Percentiles rank a stretch among this genome's conserved stretches.
These are phyloP conservation scores for Apogon talboti DNA, from an alignment of 2,797 vertebrate genomes.

Conservation along the genomic window DNA sequence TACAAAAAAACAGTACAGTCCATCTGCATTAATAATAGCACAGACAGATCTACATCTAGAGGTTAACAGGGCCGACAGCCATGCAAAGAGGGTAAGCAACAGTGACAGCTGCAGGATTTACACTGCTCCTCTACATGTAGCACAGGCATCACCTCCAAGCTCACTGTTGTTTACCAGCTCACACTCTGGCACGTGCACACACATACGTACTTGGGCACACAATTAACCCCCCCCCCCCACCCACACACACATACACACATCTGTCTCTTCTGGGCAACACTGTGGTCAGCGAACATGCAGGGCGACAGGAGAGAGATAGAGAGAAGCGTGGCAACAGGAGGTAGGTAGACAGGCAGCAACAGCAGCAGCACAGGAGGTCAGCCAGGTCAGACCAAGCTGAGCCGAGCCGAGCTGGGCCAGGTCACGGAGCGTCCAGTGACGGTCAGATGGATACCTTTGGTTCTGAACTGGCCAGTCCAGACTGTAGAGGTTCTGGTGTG, in stretches of 20 bases:
- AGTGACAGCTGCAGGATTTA: constrained; percentile 66
- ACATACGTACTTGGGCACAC: constrained; percentile 21
- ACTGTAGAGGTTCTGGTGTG: constrained; percentile 89
- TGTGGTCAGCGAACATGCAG: constrained; percentile 81
- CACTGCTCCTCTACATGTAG: constrained; percentile 40
- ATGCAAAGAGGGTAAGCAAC: constrained; percentile 83
- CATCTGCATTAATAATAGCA: constrained; percentile 43
- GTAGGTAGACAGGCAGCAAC: constrained; percentile 70
- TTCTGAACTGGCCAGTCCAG: constrained; percentile 89
- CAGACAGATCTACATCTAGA: constrained; percentile 49
- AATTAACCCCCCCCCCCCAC: constrained; percentile 15
- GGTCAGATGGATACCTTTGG: constrained; percentile 93
- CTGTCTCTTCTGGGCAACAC: constrained; percentile 66
- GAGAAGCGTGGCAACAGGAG: constrained; percentile 74
- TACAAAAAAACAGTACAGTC: constrained; percentile 63
- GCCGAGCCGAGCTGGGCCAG: constrained; percentile 68
- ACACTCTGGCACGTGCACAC: constrained; percentile 40
- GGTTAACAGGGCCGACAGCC: constrained; percentile 72
- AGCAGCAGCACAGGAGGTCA: constrained; percentile 66
- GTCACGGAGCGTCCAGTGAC: constrained; percentile 72
- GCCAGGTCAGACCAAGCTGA: constrained; percentile 72
- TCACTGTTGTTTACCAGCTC: constrained; percentile 75
- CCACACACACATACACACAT: constrained; percentile 32
- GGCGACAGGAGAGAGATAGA: constrained; percentile 64
- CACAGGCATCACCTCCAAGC: constrained; percentile 47